A percentile compares a stretch with the other conserved stretches of the same genome.
These are phyloP conservation scores for Sebastolobus altivelis DNA, from an alignment of 2,797 vertebrate species.

Conservation along the genomic window DNA sequence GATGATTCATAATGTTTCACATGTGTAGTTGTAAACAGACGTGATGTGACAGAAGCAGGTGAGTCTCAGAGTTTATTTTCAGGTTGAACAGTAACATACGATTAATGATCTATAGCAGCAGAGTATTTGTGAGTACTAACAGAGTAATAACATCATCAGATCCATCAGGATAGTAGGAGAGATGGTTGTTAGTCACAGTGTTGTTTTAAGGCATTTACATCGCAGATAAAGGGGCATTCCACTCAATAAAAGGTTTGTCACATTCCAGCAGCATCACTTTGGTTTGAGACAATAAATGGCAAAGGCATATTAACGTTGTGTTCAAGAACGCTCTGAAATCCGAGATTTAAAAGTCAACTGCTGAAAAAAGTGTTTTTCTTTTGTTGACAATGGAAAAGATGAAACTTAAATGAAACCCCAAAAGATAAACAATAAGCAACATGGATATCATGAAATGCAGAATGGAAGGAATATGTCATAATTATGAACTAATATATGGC, in stretches of 20 bases:
- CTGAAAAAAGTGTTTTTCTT: neutral
- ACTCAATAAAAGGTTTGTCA: neutral
- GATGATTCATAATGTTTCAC: neutral
- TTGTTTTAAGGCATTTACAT: conserved; percentile 11
- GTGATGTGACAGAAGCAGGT: conserved; percentile 1
- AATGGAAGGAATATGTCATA: neutral
- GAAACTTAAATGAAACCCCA: neutral
- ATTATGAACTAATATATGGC: neutral
- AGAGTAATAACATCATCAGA: neutral
- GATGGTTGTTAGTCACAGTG: conserved; percentile 12
- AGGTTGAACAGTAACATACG: neutral
- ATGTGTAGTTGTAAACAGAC: conserved; percentile 1
- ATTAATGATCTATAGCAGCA: neutral
- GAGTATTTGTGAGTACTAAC: neutral
- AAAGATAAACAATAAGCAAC: neutral
- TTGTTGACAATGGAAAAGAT: neutral
- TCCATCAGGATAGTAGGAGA: conserved; percentile 28
- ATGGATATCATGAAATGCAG: neutral
- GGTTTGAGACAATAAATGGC: neutral
- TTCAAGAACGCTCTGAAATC: neutral
- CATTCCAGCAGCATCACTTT: neutral
- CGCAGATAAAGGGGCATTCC: neutral
- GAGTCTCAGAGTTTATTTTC: conserved; percentile 33
- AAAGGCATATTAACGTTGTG: neutral
- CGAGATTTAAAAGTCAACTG: neutral